Evolutionary conservation across 1,140 invertebrate species (phyloP).

Genomic region (Aradophagus sp.): DNA sequence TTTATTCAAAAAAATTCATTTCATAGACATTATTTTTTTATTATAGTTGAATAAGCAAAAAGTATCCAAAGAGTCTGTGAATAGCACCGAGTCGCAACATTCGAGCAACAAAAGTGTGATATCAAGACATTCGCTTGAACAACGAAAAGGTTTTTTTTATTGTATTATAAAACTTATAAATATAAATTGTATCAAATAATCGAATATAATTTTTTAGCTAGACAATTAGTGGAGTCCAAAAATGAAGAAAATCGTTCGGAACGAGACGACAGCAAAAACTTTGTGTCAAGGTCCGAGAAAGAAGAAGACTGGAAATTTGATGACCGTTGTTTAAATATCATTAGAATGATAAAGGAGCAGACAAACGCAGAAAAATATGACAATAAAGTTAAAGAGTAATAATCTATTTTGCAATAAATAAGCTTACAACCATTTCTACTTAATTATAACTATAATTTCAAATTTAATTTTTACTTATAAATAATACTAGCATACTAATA

Average conservation of each 20-base stretch:
- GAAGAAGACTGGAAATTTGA: slow-evolving; percentile 28
- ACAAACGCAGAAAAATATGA: slow-evolving; percentile 45
- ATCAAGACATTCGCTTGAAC: slow-evolving; percentile 10
- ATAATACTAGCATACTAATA: too few relatives aligned
- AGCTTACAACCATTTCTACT: too few relatives aligned
- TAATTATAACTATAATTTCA: too few relatives aligned
- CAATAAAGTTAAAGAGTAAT: slow-evolving; percentile 44
- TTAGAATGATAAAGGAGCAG: slow-evolving; percentile 47
- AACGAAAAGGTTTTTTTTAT: slow-evolving; percentile 14
- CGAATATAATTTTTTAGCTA: slow-evolving; percentile 10
- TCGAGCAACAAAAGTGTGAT: slow-evolving; percentile 13
- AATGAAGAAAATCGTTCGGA: slow-evolving; percentile 1
- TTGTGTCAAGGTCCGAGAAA: too few relatives aligned
- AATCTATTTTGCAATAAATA: slow-evolving; percentile 1
- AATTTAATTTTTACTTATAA: too few relatives aligned
- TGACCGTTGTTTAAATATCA: slow-evolving; percentile 44
- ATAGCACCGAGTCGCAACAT: slow-evolving; percentile 1
- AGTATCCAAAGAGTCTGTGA: slow-evolving; percentile 19
- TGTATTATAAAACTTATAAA: background rate
- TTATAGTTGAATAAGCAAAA: slow-evolving; percentile 13
- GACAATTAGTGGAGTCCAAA: slow-evolving; percentile 3
- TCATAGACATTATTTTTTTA: background rate
- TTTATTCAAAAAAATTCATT: background rate
- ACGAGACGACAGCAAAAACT: too few relatives aligned
- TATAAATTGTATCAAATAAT: background rate